Conservation (phyloP, 2,797 vertebrate genomes). For the Presbytis comata region DNA sequence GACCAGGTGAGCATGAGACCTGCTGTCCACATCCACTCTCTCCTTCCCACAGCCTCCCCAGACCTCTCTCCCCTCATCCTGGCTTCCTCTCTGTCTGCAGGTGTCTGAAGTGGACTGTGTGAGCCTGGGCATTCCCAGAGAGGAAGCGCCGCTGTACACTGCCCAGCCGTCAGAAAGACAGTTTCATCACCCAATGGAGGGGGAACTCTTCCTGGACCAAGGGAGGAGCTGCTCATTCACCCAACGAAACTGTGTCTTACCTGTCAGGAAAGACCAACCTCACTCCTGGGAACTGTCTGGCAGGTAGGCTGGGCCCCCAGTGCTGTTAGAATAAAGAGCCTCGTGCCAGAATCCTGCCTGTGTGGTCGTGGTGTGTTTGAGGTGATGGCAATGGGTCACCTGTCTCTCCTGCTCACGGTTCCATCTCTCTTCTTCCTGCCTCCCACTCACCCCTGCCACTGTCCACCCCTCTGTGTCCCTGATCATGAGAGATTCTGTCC, state of each 20-base stretch:
- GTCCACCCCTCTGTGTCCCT: background rate
- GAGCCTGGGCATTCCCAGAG: background rate
- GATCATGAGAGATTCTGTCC: background rate
- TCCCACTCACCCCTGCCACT: background rate
- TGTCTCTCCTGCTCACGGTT: background rate
- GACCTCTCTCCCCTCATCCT: background rate
- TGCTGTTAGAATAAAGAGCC: constrained; percentile 20
- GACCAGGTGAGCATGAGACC: constrained; percentile 84
- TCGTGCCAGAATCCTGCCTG: background rate
- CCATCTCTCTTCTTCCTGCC: background rate
- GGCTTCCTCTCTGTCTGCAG: constrained; percentile 59
- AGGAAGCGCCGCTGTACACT: background rate
- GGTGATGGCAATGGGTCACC: background rate
- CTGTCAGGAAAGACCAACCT: background rate
- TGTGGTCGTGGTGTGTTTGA: background rate
- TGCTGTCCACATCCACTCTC: rapidly evolving
- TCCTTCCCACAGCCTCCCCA: background rate
- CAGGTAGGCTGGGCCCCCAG: background rate
- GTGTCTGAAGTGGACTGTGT: constrained; percentile 85
- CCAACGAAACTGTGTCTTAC: background rate
- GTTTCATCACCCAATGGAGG: background rate
- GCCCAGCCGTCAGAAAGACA: background rate
- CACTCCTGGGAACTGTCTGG: background rate
- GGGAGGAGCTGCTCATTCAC: background rate
- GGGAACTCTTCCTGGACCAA: background rate